Evolutionary conservation across 2,113 vertebrate genomes (phyloP).

Genomic region (Myotis lucifugus): DNA sequence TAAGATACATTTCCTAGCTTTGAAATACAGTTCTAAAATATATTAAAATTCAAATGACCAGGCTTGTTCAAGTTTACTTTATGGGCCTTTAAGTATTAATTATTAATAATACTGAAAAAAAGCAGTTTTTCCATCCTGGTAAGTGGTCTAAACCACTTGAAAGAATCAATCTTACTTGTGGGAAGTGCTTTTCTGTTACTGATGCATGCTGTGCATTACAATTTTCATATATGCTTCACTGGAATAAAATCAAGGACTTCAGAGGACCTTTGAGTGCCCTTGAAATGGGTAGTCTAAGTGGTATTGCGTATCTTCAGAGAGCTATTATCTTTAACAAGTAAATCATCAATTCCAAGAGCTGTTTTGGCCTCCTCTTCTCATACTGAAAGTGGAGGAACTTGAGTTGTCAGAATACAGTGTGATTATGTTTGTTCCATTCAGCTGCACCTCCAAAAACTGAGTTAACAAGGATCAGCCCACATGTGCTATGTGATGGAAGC

Average conservation of each 20-base stretch:
- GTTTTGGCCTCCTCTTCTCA: background rate
- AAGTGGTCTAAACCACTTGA: slow-evolving; percentile 62
- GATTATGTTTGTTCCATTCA: background rate
- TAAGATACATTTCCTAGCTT: slow-evolving; percentile 14
- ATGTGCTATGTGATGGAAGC: background rate
- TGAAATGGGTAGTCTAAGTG: slow-evolving; percentile 43
- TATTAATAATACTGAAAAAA: slow-evolving; percentile 70
- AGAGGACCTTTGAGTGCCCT: slow-evolving; percentile 54
- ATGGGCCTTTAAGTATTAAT: slow-evolving; percentile 50
- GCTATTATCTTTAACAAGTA: slow-evolving; percentile 56
- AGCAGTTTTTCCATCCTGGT: slow-evolving; percentile 43
- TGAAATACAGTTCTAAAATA: slow-evolving; percentile 7
- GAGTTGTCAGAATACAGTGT: background rate
- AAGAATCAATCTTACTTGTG: slow-evolving; percentile 52
- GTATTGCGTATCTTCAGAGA: slow-evolving; percentile 20
- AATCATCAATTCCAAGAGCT: slow-evolving; percentile 46
- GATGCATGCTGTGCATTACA: background rate
- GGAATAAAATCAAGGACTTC: slow-evolving; percentile 47
- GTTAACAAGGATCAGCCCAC: background rate
- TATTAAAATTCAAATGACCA: slow-evolving; percentile 26
- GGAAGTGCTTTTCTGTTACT: slow-evolving; percentile 11
- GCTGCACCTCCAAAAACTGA: background rate
- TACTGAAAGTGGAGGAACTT: background rate
- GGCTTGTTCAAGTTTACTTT: slow-evolving; percentile 8
- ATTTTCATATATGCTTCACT: slow-evolving; percentile 42